phyloP scores from a whole-genome alignment of 2,113 vertebrate species.

The Dromas ardeola region DNA sequence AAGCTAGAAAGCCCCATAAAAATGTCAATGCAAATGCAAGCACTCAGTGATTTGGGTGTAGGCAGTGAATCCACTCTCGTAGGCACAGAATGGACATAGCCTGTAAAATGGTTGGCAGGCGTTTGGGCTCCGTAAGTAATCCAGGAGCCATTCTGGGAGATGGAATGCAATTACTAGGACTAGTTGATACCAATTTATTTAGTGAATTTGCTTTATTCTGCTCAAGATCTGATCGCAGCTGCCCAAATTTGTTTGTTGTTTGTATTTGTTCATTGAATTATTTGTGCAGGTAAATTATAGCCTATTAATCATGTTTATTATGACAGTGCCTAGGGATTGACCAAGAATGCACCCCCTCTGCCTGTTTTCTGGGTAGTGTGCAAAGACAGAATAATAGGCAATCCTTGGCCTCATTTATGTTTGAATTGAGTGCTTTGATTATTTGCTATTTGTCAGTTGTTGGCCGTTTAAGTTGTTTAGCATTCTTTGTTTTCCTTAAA shows the following conservation, averaged over 20 bases:
- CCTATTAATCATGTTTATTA: conserved; percentile 64
- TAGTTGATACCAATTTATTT: conserved; percentile 61
- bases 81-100: conserved; percentile 18
- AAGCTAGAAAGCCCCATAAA: conserved; percentile 41
- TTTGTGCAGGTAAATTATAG: conserved; percentile 66
- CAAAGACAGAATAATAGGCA: conserved; percentile 51
- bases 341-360: conserved; percentile 11
- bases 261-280: conserved; percentile 56
- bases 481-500: conserved; percentile 48
- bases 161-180: conserved; percentile 51
- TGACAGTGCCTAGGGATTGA: conserved; percentile 48
- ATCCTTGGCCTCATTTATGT: conserved; percentile 51
- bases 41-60: not conserved
- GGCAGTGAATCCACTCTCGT: not conserved
- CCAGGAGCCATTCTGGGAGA: conserved; percentile 40
- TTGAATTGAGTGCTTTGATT: conserved; percentile 63
- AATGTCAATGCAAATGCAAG: conserved; percentile 36
- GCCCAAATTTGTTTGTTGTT: conserved; percentile 54
- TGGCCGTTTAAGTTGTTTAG: conserved; percentile 14
- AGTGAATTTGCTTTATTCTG: conserved; percentile 47
- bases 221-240: conserved; percentile 22
- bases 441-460: conserved; percentile 63
- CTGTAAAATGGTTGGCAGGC: conserved; percentile 35
- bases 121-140: conserved; percentile 47
- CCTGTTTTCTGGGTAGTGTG: conserved; percentile 36